Evolutionary conservation across 2,797 vertebrate species (phyloP), one percentile per base, ranked within the genome.

Genomic region (Phrynocephalus forsythii): DNA sequence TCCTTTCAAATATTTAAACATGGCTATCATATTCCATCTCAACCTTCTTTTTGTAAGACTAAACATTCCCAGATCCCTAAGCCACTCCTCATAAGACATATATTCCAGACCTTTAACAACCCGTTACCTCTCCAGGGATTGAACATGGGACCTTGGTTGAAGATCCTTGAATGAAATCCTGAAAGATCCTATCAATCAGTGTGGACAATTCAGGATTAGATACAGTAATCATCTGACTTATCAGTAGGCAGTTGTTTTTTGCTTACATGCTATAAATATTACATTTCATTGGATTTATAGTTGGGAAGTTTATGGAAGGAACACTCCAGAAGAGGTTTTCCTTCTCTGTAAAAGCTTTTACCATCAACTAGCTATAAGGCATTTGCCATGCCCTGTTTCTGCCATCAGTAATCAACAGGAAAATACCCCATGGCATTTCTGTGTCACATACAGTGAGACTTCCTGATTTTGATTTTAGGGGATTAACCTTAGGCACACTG

Each of bases 401-500:
- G 44, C 11, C 24, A 77, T 30, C 68, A 15, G 60, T 68, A 83
- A 77, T 77, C 63, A 77, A 22, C 80, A 87, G 24, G 22, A 26
- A 77, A 68, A 69, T 5, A 38, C 30, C 77, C 26, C 24, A 26
- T 82, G 48, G 52, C 26, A n/a, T 63, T 60, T 24, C 68, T 44
- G 13, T 73, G 28, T n/a, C 26, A 44, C 9, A 60, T 30, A 88
- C 11, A 52, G 68, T 20, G 79, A 66, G 24, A 22, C n/a, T 81
- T 68, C 52, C 69, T 18, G 22, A 38, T 63, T 73, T 72, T 69
- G 66, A n/a, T 84, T 79, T 71, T 81, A 44, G 66, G 28, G 56
- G 79, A 33, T 87, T 82, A 82, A 76, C 18, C 69, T 26, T 24
- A 82, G 38, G 38, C 20, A 75, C n/a, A 50, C 22, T 81, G 77